Base-by-base conservation (phyloP, 64 coral and sea anemone genomes). In the Cladopsammia gracilis region DNA sequence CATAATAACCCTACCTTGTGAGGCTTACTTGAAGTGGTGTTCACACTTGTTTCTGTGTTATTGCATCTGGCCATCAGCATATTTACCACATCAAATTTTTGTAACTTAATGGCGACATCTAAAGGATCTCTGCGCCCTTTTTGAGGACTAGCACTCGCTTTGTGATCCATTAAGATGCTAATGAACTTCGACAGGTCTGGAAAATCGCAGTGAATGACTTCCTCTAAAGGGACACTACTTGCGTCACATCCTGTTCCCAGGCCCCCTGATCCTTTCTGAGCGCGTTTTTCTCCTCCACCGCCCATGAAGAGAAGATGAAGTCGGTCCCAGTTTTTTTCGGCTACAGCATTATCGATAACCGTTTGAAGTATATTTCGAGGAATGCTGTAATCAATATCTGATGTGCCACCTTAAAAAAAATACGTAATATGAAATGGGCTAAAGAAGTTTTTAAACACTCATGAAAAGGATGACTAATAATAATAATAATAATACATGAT, bases 181-280 rank as follows among this genome's bases (percentile, higher is more conserved):
- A 88, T 62, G 18, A 88, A 57, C 2, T 88, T 15, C 5, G 6
- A 52, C 16, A 71, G 71, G 75, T 72, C 22, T 73, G 16, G 51
- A 9, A 91, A 59, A 48, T 59, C 62, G 16, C 64, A 54, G 34
- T 64, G 2, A 57, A 62, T 47, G 15, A 91, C 25, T 58, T 62
- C 64, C 45, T 61, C 78, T 1, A 91, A 25, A 1, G 89, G 89
- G 3, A 91, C 76, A 19, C 11, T 62, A 25, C 66, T 74, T 23
- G 78, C 89, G 70, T 91, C 89, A 25, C 89, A 91, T 4, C 89
- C 89, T 12, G 45, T 49, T 23, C 76, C 89, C 50, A 91, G 65
- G 26, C 77, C 89, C 52, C 67, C 62, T 75, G 52, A 19, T 26
- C 70, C 64, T 48, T 52, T 62, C 62, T 49, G 13, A 62, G 10